Base-by-base conservation (phyloP, 1,140 invertebrate genomes). In the Oscheius sp. region DNA sequence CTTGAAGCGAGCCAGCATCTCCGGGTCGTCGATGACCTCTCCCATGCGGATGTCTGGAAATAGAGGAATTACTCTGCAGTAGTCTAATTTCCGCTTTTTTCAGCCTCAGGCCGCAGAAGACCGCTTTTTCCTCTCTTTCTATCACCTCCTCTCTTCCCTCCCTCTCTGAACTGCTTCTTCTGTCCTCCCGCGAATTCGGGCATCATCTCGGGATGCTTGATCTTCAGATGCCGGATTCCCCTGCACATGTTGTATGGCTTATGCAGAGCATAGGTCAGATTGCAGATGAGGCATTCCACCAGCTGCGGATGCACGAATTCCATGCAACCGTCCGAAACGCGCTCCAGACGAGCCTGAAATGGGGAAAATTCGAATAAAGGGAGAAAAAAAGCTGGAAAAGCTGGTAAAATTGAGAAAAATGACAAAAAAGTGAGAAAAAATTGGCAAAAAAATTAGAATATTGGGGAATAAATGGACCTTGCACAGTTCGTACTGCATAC, bases 281-380 rank as follows among this genome's bases (percentile, higher is more conserved):
- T 77, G 34, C 76, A 78, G 23, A 78, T 68, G 45, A 78, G 76
- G 36, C 76, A 78, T 58, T 78, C 76, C 1, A 78, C 67, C 2
- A 77, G 55, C 38, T 71, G 72, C 15, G 75, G 75, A 73, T 78
- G 64, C 35, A 80, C 62, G 34, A 80, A 81, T 66, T 80, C 79
- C 79, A 80, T 80, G 20, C 78, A 81, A 13, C 79, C 79, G 36
- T 81, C 80, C 15, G 65, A 67, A 13, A 80, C 77, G 23, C 80
- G 63, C 23, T 81, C 80, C 18, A 80, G 61, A 3, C 79, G 71
- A 10, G 79, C 59, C 36, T 77, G 23, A 45, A 45, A 18, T 45
- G 42, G 42, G 23, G 23, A 18, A 45, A 18, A 15, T 45, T 45
- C 23, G 42, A 18, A 18, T 15, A 45, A 45, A n/a, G n/a, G n/a